phyloP scores from a whole-genome alignment of 1,140 invertebrate species.

The Marisa cornuarietis region DNA sequence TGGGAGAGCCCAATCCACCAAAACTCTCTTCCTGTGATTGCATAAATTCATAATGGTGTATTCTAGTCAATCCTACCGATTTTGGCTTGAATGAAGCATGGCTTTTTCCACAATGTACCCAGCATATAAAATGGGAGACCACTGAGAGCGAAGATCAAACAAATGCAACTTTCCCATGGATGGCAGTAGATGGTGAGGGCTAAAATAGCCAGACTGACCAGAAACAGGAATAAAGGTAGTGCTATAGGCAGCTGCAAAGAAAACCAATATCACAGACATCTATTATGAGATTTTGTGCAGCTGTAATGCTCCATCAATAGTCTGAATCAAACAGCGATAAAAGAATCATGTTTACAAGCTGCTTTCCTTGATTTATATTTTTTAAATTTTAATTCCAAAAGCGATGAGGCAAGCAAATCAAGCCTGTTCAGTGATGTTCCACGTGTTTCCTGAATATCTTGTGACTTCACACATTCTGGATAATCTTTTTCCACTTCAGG shows the following conservation, averaged over 20 bases:
- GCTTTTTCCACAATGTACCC: conserved; percentile 70
- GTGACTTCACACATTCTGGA: too few species aligned
- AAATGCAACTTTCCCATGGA: conserved; percentile 82
- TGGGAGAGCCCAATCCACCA: not conserved
- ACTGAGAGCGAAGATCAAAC: conserved; percentile 71
- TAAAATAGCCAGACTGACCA: conserved; percentile 37
- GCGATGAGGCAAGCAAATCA: too few species aligned
- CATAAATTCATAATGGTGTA: too few species aligned
- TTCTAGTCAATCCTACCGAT: too few species aligned
- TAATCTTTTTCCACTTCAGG: too few species aligned
- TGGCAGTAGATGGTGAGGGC: conserved; percentile 70
- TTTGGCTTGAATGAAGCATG: conserved; percentile 71
- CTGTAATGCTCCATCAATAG: not conserved
- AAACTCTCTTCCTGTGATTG: not conserved
- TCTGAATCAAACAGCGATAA: not conserved
- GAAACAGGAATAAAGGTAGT: conserved; percentile 43
- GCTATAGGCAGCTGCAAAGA: conserved; percentile 41
- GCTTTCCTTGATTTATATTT: not conserved
- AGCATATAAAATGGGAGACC: conserved; percentile 70
- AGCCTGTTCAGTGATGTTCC: too few species aligned
- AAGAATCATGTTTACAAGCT: not conserved
- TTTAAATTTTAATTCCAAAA: too few species aligned
- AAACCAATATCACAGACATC: not conserved
- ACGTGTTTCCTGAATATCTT: too few species aligned
- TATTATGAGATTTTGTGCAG: not conserved